A percentile compares a stretch with the other conserved stretches of the same genome.
Conservation (phyloP, 53 echinoderm and acorn worm species). For the Antedon mediterranea region DNA sequence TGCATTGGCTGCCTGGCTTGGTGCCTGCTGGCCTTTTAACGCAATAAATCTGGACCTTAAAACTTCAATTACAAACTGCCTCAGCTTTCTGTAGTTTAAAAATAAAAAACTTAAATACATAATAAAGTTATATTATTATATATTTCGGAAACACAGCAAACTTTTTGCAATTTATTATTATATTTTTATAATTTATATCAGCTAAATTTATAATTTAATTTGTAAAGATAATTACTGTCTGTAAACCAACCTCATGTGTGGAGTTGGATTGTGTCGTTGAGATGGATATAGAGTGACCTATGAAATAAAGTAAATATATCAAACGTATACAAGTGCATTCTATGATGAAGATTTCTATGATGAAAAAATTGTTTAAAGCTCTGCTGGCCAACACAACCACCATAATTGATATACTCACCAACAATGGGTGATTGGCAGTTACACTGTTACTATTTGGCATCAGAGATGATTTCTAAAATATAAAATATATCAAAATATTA, state of each 20-base stretch:
- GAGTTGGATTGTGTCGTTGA: background rate
- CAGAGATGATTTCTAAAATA: background rate
- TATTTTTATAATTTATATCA: no score
- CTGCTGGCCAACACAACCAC: background rate
- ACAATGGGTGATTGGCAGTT: background rate
- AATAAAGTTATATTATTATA: no score
- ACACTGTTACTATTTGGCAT: background rate
- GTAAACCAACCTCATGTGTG: background rate
- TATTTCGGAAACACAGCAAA: no score
- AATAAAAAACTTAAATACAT: background rate
- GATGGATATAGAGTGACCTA: background rate
- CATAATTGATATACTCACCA: no score
- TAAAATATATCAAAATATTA: no score
- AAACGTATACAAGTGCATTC: slow-evolving; percentile 5
- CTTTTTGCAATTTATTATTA: no score
- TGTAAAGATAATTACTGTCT: no score
- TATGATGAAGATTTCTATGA: slow-evolving; percentile 4
- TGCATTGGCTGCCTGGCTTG: slow-evolving; percentile 28
- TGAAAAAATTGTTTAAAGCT: slow-evolving; percentile 1
- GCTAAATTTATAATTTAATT: no score
- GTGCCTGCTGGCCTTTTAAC: slow-evolving; percentile 25
- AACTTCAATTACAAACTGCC: slow-evolving; percentile 34
- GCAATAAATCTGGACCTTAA: slow-evolving; percentile 36
- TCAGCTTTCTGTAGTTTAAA: slow-evolving; percentile 17
- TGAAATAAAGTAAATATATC: background rate